Evolutionary conservation across 2,797 vertebrate genomes (phyloP).

Genomic region (Mus spretus): DNA sequence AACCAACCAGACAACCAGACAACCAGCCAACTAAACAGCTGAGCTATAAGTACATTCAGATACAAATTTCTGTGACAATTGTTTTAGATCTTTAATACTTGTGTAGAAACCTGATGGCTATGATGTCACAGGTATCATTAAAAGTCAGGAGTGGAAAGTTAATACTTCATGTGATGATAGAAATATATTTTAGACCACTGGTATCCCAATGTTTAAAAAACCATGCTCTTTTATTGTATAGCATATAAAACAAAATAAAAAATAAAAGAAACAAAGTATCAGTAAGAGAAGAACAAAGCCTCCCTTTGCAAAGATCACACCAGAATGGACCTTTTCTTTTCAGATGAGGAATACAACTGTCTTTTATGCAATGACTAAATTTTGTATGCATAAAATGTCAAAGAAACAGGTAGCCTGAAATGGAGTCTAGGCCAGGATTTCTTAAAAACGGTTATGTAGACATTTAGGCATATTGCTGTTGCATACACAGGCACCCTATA

Average conservation of each 20-base stretch:
- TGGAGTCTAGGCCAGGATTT: constrained; percentile 15
- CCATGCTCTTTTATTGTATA: neutral
- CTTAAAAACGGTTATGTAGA: neutral
- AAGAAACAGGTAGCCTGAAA: neutral
- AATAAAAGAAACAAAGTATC: neutral
- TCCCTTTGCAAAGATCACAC: neutral
- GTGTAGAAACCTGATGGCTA: neutral
- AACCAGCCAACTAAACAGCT: neutral
- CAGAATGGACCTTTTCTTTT: neutral
- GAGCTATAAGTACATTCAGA: neutral
- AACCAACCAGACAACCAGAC: neutral
- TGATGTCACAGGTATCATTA: neutral
- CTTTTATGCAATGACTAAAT: neutral
- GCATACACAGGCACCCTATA: neutral
- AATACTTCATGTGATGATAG: neutral
- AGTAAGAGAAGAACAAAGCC: neutral
- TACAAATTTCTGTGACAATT: neutral
- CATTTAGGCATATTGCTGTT: neutral
- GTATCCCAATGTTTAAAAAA: neutral
- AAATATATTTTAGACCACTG: neutral
- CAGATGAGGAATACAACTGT: constrained; percentile 22
- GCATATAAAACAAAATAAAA: neutral
- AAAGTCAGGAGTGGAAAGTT: neutral
- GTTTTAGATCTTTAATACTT: neutral
- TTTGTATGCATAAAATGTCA: neutral